phyloP scores from a whole-genome alignment of 92 coral and sea anemone species.

The Epizoanthus stellaris region DNA sequence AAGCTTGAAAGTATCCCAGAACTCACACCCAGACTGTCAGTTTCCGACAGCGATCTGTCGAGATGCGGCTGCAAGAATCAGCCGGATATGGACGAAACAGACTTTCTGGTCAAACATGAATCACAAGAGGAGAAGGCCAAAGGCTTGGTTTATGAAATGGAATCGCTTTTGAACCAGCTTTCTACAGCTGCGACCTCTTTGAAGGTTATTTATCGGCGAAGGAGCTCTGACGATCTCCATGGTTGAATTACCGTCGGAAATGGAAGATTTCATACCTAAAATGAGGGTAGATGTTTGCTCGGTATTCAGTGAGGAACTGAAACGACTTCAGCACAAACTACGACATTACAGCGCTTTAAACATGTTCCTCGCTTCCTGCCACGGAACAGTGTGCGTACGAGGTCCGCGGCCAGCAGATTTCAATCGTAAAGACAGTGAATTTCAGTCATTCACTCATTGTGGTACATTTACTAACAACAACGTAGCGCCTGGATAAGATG shows the following conservation, averaged over 20 bases:
- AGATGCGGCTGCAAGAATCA: constrained; percentile 53
- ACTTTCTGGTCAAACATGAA: constrained; percentile 59
- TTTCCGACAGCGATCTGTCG: constrained; percentile 69
- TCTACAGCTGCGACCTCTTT: constrained; percentile 83
- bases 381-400: too few species aligned
- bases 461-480: too few species aligned
- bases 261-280: not conserved
- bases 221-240: constrained; percentile 61
- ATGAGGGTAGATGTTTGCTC: not conserved
- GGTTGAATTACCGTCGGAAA: not conserved
- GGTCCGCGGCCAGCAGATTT: too few species aligned
- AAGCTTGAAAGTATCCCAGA: constrained; percentile 46
- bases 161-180: constrained; percentile 81
- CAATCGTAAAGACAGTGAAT: too few species aligned
- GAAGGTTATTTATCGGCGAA: constrained; percentile 75
- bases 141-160: constrained; percentile 86
- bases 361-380: too few species aligned
- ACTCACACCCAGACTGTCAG: constrained; percentile 40
- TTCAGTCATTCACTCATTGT: too few species aligned
- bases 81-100: constrained; percentile 62
- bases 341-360: not conserved
- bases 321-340: not conserved
- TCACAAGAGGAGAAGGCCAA: constrained; percentile 79
- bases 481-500: too few species aligned
- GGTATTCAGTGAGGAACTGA: not conserved